A percentile compares a stretch with the other conserved stretches of the same genome.
Evolutionary conservation across 2,888 invertebrate species (phyloP).

Genomic region (Oligia strigilis): DNA sequence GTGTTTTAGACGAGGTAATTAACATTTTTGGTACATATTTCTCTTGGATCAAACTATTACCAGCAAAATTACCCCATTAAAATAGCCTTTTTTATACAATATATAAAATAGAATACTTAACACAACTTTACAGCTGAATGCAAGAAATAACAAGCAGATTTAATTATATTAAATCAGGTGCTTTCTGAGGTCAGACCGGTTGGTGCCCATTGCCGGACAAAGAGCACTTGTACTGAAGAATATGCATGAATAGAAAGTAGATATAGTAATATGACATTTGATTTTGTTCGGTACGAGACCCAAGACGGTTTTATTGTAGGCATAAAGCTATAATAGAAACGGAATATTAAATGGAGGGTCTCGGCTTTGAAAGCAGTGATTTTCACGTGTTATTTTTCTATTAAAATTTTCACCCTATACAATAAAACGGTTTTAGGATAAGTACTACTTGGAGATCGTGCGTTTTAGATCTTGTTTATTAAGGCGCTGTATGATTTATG

Average conservation of each 20-base stretch:
- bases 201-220: conserved; percentile 58
- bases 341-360: conserved; percentile 45
- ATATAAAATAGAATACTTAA: neutral
- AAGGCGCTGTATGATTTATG: conserved; percentile 14
- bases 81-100: neutral
- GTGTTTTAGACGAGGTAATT: conserved; percentile 3
- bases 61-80: conserved; percentile 14
- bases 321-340: conserved; percentile 54
- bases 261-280: conserved; percentile 62
- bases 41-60: neutral
- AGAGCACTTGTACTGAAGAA: conserved; percentile 63
- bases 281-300: conserved; percentile 48
- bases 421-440: conserved; percentile 38
- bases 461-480: conserved; percentile 38
- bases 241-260: conserved; percentile 66
- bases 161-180: conserved; percentile 66
- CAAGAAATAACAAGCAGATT: conserved; percentile 48
- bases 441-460: conserved; percentile 7
- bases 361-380: conserved; percentile 43
- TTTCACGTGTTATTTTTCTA: conserved; percentile 54
- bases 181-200: conserved; percentile 63
- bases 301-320: conserved; percentile 49
- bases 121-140: conserved; percentile 12
- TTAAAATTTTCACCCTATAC: conserved; percentile 23
- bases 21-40: conserved; percentile 1